Base-by-base conservation (phyloP, 1,140 invertebrate genomes). In the Bicyclus anynana region DNA sequence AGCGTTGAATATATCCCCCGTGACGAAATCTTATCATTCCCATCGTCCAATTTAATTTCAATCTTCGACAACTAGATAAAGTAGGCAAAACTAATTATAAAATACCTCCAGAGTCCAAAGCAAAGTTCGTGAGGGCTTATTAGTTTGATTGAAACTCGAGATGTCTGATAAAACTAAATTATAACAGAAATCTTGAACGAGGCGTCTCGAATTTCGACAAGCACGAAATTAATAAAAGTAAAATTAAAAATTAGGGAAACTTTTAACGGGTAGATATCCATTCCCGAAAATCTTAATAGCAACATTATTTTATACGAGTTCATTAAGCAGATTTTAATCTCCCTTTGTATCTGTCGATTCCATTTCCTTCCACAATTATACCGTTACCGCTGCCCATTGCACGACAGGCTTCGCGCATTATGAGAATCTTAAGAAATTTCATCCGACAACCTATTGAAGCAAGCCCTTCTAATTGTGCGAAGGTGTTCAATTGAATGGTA, bases 381-480 rank as follows among this genome's bases (percentile, higher is more conserved):
- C 79, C 84, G 81, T 86, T 86, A 84, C 75, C 77, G 70, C 68
- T 73, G 82, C 68, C 77, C 75, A 80, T 85, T 78, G 80, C 81
- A 83, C 77, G 84, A 80, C 76, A 85, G 74, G 66, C 72, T 75
- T 68, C 70, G 72, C 79, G 83, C 77, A 84, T 86, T 81, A 86
- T 84, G 74, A 75, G 80, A 86, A 81, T 80, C 75, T 84, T 88
- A 85, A 86, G 83, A 87, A 86, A 87, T 85, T 85, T 87, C 81
- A 84, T 85, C 81, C 79, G 77, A 81, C 74, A 84, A 80, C 79
- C 84, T 77, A 87, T 87, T 87, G 78, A 85, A 72, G 72, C 40
- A 76, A 81, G 72, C 84, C 82, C 82, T 83, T 74, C 77, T 74
- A 78, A 84, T 87, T 87, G 83, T 87, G 74, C 62, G 75, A 79